Base-by-base conservation (phyloP, 2,888 invertebrate genomes). In the Drosophila limbata region DNA sequence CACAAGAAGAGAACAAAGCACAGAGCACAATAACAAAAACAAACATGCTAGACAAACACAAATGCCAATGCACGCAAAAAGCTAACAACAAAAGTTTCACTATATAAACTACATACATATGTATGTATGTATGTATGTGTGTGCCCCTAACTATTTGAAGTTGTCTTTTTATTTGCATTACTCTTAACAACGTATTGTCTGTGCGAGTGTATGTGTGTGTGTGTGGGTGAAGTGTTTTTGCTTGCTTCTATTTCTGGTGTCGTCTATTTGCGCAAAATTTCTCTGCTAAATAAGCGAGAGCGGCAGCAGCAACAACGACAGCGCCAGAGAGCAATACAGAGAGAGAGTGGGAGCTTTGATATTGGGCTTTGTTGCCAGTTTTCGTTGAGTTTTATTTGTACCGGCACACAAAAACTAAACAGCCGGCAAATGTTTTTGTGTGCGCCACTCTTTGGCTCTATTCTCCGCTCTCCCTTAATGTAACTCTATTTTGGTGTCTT, bases 341-440 rank as follows among this genome's bases (percentile, higher is more conserved):
- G 39, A 21, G 47, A 67, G 63, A 40, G 44, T 50, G 61, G 33
- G 47, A 77, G 79, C 76, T 73, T 69, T 78, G 42, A 55, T 55
- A 55, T 55, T 50, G 55, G 44, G 77, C 77, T 77, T 74, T 77
- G 79, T 77, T 77, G 77, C 79, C 61, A 65, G 61, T 67, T 67
- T 65, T 74, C 66, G 77, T 80, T 65, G 72, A 42, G 28, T 53
- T 63, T 69, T 77, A 77, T 88, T 84, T 85, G 66, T 88, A 44
- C 83, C 86, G 88, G 88, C 77, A 67, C 66, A 72, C 77, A 71
- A 83, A 80, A 77, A 79, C 88, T 83, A 84, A 88, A 74, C 88
- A 88, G 69, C 83, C 86, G 83, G 86, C 83, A 77, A 87, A 87
- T 79, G 71, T 81, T 76, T 76, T 74, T 64, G 50, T 72, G 59